Evolutionary conservation across 2,888 invertebrate genomes (phyloP).

Genomic region (Himalopsyche anomala): DNA sequence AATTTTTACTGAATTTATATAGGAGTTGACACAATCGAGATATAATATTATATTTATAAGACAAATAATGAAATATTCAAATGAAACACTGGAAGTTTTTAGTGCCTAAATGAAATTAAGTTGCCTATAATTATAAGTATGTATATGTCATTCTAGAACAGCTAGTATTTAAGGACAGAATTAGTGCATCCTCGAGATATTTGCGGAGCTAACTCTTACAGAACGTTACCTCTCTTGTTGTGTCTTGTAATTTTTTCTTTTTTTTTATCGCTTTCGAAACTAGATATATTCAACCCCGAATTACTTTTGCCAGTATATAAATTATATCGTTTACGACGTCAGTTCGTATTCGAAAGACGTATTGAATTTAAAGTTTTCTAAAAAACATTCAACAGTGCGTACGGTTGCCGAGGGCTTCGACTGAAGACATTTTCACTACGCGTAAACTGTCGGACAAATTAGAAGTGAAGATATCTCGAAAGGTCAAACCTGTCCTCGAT

Average conservation of each 20-base stretch:
- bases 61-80: slow-evolving; percentile 40
- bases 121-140: slow-evolving; percentile 60
- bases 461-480: slow-evolving; percentile 38
- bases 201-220: slow-evolving; percentile 21
- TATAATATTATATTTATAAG: slow-evolving; percentile 29
- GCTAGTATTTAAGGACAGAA: slow-evolving; percentile 52
- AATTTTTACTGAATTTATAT: slow-evolving; percentile 31
- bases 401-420: neutral
- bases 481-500: slow-evolving; percentile 14
- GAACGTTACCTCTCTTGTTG: slow-evolving; percentile 4
- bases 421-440: neutral
- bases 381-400: neutral
- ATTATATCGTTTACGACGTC: neutral
- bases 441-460: neutral
- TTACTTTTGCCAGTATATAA: slow-evolving; percentile 22
- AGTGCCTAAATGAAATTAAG: slow-evolving; percentile 62
- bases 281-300: slow-evolving; percentile 2
- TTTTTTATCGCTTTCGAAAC: neutral
- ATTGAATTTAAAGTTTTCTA: neutral
- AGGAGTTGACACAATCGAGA: neutral
- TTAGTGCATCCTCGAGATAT: neutral
- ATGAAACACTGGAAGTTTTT: slow-evolving; percentile 52
- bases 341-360: neutral
- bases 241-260: neutral
- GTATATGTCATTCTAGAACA: slow-evolving; percentile 48